Evolutionary conservation across 2,797 vertebrate genomes (phyloP), one percentile per base, ranked within the genome.

Genomic region (Neostethus bicornis): DNA sequence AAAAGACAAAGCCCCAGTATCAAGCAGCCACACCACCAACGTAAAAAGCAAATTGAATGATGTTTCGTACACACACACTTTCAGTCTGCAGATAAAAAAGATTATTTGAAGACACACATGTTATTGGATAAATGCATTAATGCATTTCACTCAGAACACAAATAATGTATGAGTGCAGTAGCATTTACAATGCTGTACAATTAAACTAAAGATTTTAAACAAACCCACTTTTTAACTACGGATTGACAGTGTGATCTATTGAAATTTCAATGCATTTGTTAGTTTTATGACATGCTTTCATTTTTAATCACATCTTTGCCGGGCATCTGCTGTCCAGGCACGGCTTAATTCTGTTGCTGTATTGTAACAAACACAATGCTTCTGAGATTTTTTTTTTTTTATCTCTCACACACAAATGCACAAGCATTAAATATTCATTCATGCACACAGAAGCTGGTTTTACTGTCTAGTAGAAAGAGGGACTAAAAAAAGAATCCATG

Each of bases 321-420:
- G 57, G 47, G 58, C 69, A 79, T 84, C 70, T 83, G 79, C 73
- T 85, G 51, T 84, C 61, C 66, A 77, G 76, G 75, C 70, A 73
- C 67, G 77, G 72, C 65, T 82, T 74, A 59, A 45, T 26, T 53
- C 35, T 59, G 26, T 37, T 51, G 55, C 65, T 59, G 52, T 16
- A 26, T 4, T 58, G 43, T 61, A 50, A 51, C 48, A 61, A 50
- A 61, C 46, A 60, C 25, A 12, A 58, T 54, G 49, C 31, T 45
- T 70, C 34, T 26, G 28, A 24, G 11, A 42, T 20, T 32, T 45
- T 59, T 37, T n/a, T 37, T 46, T n/a, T 37, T 46, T 13, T 32
- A 47, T 34, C 52, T 43, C 13, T 50, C 50, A 20, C 39, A 51
- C 25, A 44, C 29, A 61, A 34, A 65, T 34, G 46, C 3, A 3